phyloP scores from a whole-genome alignment of 2,113 vertebrate genomes.

The Brachyistius frenatus region DNA sequence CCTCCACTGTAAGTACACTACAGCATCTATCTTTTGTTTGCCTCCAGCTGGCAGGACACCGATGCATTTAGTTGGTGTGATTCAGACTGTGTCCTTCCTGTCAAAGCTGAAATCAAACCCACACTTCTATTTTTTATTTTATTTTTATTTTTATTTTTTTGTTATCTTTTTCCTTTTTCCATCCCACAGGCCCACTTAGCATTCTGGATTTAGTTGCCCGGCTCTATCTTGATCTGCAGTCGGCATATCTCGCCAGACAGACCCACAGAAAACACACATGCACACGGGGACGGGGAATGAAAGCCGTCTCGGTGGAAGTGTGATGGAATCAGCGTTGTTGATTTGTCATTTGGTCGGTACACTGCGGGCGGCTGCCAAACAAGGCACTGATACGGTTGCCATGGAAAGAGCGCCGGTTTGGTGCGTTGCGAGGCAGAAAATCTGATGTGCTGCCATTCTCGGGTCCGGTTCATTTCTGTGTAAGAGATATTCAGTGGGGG shows the following conservation, averaged over 20 bases:
- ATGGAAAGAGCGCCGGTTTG: conserved; percentile 69
- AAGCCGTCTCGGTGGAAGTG: conserved; percentile 56
- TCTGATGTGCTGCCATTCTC: conserved; percentile 63
- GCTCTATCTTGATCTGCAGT: conserved; percentile 44
- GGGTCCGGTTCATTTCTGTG: conserved; percentile 36
- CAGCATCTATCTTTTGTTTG: neutral
- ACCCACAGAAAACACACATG: conserved; percentile 7
- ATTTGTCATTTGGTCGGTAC: conserved; percentile 71
- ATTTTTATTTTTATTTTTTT: neutral
- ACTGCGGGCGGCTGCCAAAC: conserved; percentile 64
- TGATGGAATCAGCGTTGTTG: conserved; percentile 71
- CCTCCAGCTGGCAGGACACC: neutral
- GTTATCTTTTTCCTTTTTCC: neutral
- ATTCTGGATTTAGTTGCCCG: conserved; percentile 33
- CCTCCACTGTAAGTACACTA: neutral
- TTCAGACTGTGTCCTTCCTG: conserved; percentile 13
- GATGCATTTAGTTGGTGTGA: conserved; percentile 2
- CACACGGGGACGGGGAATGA: conserved; percentile 30
- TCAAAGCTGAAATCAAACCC: conserved; percentile 47
- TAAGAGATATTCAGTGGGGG: conserved; percentile 27
- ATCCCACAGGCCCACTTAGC: conserved; percentile 35
- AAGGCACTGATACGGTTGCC: conserved; percentile 72
- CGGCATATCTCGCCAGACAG: conserved; percentile 42
- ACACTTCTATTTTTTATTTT: neutral
- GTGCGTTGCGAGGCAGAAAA: conserved; percentile 58